phyloP scores from a whole-genome alignment of 2,888 invertebrate species.

The Auanema sp. region DNA sequence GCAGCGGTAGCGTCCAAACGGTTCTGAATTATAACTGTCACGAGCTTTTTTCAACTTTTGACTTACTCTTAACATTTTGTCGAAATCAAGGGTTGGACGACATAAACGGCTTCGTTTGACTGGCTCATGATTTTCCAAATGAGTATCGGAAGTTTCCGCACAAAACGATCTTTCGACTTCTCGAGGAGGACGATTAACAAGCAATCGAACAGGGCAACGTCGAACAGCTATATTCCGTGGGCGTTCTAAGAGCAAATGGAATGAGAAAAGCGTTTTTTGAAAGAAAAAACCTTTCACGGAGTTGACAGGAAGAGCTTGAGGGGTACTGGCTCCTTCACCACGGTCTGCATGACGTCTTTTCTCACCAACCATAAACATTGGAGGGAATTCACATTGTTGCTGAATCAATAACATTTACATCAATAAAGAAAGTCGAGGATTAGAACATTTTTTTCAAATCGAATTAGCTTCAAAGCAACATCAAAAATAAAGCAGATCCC shows the following conservation, averaged over 20 bases:
- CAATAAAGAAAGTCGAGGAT: too few species aligned
- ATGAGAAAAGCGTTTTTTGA: too few species aligned
- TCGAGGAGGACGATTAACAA: conserved; percentile 13
- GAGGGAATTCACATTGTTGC: too few species aligned
- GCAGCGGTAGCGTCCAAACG: conserved; percentile 13
- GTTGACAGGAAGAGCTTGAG: too few species aligned
- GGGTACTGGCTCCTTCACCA: too few species aligned
- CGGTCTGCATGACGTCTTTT: too few species aligned
- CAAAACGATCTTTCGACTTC: neutral
- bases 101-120: conserved; percentile 28
- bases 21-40: conserved; percentile 6
- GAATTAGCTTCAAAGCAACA: too few species aligned
- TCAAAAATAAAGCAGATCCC: too few species aligned
- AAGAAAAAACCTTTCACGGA: too few species aligned
- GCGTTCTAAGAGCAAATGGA: neutral
- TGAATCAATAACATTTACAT: too few species aligned
- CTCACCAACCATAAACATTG: too few species aligned
- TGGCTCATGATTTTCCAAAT: conserved; percentile 24
- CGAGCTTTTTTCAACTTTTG: neutral
- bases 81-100: conserved; percentile 40
- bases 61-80: conserved; percentile 41
- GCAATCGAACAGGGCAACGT: conserved; percentile 16
- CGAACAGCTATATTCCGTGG: conserved; percentile 10
- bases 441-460: too few species aligned
- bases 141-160: conserved; percentile 1